Evolutionary conservation across 2,797 vertebrate genomes (phyloP).

Genomic region (Thunnus albacares): DNA sequence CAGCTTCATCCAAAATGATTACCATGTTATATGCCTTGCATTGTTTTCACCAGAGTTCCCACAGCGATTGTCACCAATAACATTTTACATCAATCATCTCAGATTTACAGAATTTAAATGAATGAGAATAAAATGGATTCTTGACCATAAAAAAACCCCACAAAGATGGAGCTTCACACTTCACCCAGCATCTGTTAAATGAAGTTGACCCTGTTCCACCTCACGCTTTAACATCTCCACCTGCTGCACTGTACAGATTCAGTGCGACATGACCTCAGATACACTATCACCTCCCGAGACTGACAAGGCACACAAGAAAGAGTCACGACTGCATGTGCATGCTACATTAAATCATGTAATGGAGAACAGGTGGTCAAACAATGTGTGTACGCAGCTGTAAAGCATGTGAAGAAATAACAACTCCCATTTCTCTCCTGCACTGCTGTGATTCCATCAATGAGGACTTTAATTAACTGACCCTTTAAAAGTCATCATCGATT

Average conservation of each 20-base stretch:
- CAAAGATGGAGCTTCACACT: neutral
- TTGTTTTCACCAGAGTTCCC: neutral
- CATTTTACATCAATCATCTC: neutral
- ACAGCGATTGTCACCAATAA: neutral
- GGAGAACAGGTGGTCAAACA: constrained; percentile 9
- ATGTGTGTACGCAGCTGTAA: neutral
- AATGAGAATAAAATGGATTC: neutral
- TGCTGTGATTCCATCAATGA: neutral
- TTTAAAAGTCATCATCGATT: neutral
- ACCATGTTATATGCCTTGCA: neutral
- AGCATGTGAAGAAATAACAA: neutral
- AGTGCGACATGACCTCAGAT: neutral
- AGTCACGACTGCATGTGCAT: neutral
- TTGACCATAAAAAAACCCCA: neutral
- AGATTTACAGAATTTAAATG: neutral
- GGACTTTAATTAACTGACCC: neutral
- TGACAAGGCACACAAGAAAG: neutral
- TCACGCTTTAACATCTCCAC: neutral
- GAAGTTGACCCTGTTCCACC: neutral
- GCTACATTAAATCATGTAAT: constrained; percentile 3
- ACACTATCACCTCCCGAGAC: constrained; percentile 12
- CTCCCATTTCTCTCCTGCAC: neutral
- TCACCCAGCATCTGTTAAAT: neutral
- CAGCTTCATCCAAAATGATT: neutral
- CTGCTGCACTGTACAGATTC: neutral